These are phyloP conservation scores for Caprella mutica DNA, from an alignment of 2,888 invertebrate species.

Conservation along the genomic window DNA sequence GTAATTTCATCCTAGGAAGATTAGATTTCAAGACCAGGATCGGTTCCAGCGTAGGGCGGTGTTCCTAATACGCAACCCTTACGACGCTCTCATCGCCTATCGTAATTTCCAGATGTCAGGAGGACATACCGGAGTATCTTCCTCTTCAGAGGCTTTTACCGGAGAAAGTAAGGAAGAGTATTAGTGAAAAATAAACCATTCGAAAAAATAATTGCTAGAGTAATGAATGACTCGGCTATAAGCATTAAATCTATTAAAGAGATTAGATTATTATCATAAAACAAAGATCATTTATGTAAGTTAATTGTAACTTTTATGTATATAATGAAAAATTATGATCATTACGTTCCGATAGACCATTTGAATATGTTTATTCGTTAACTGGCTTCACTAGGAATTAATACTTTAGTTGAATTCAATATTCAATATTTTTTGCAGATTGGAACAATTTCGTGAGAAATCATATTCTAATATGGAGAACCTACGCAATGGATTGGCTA, in stretches of 20 bases:
- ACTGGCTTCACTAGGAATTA: no score
- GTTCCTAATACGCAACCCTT: conserved; percentile 25
- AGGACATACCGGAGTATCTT: conserved; percentile 23
- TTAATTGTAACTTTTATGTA: no score
- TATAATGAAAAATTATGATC: no score
- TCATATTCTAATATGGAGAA: conserved; percentile 17
- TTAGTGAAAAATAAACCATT: no score
- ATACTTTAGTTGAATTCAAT: no score
- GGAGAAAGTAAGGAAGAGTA: conserved; percentile 13
- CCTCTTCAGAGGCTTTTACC: conserved; percentile 11
- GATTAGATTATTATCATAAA: no score
- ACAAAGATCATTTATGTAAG: no score
- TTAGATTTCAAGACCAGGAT: conserved; percentile 11
- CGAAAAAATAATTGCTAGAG: no score
- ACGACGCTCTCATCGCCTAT: conserved; percentile 27
- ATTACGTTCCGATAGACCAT: no score
- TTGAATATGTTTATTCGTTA: no score
- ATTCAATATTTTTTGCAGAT: conserved; percentile 3
- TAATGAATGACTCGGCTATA: background rate
- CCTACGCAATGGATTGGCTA: conserved; percentile 25
- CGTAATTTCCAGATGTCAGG: conserved; percentile 23
- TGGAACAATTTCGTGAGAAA: conserved; percentile 19
- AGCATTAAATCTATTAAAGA: background rate
- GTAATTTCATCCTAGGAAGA: background rate
- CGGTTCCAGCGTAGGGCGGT: conserved; percentile 21